phyloP scores from a whole-genome alignment of 2,797 vertebrate genomes.

The Galagoides demidoff region DNA sequence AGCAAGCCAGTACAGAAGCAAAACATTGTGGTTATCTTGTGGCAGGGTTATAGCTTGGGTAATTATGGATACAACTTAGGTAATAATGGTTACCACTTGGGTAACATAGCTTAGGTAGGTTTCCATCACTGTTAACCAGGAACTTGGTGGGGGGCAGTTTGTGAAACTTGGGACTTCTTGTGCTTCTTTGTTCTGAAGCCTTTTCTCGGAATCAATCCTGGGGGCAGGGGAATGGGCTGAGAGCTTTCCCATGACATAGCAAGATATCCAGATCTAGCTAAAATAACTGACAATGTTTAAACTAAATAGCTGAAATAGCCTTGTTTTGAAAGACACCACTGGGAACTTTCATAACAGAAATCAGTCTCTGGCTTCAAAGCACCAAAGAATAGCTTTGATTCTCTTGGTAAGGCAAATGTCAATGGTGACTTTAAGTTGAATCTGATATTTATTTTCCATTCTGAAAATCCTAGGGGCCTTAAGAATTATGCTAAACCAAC shows the following conservation, averaged over 20 bases:
- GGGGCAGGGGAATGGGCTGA: too few species aligned
- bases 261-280: not conserved
- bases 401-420: not conserved
- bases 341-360: not conserved
- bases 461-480: not conserved
- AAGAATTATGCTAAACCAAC: not conserved
- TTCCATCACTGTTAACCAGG: too few species aligned
- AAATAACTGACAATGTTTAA: not conserved
- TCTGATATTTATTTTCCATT: not conserved
- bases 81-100: too few species aligned
- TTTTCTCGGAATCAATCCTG: too few species aligned
- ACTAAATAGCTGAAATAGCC: not conserved
- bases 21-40: too few species aligned
- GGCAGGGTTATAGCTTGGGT: too few species aligned
- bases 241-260: not conserved
- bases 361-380: not conserved
- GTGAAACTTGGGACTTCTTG: too few species aligned
- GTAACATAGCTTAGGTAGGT: too few species aligned
- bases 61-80: too few species aligned
- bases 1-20: too few species aligned
- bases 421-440: not conserved
- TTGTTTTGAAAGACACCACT: not conserved
- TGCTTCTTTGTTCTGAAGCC: too few species aligned
- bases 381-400: not conserved
- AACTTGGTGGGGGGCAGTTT: too few species aligned